phyloP scores from a whole-genome alignment of 2,888 invertebrate genomes.

The Mylabris sibirica region DNA sequence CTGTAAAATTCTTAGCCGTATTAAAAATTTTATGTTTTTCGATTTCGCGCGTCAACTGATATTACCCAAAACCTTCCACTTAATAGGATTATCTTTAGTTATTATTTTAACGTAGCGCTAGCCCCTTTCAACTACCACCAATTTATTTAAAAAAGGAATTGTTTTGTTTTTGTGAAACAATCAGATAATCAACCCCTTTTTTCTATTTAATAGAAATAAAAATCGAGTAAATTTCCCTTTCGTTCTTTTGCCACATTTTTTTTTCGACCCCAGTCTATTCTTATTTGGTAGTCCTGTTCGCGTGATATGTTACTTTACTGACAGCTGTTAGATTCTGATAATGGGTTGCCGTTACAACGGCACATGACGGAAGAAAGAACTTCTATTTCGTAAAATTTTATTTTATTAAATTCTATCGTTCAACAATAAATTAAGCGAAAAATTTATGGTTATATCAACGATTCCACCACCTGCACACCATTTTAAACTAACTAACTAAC shows the following conservation, averaged over 20 bases:
- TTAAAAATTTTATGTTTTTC: slow-evolving; percentile 9
- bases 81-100: slow-evolving; percentile 7
- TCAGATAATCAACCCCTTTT: background rate
- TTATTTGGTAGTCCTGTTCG: background rate
- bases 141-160: background rate
- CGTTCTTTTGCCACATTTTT: background rate
- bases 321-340: slow-evolving; percentile 18
- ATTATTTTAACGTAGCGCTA: background rate
- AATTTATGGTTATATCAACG: background rate
- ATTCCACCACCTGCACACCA: background rate
- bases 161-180: background rate
- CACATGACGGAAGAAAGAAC: slow-evolving; percentile 18
- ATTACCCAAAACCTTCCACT: background rate
- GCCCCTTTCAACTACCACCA: background rate
- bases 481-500: background rate
- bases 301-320: slow-evolving; percentile 17
- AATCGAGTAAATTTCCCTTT: background rate
- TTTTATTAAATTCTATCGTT: slow-evolving; percentile 2
- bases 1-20: background rate
- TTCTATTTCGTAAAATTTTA: slow-evolving; percentile 13
- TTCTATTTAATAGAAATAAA: background rate
- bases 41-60: background rate
- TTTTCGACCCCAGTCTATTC: background rate
- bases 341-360: slow-evolving; percentile 18
- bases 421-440: background rate